Base-by-base conservation (phyloP, 2,797 vertebrate species). In the Scarus forsteni region DNA sequence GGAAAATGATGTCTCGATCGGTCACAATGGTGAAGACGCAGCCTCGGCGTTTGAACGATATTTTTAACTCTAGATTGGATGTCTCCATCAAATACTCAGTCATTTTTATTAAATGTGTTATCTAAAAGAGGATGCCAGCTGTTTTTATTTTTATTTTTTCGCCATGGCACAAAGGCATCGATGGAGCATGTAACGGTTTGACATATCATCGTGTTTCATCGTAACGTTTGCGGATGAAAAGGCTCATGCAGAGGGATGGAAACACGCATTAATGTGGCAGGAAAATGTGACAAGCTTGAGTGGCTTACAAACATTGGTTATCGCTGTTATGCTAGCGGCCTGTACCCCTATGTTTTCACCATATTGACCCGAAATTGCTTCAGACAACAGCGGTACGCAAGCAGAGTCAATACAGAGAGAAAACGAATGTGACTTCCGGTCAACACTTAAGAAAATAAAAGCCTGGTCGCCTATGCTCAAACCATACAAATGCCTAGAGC, bases 91-190 rank as follows among this genome's bases (percentile, higher is more conserved):
- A 49, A 63, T 13, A 13, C 0, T 1, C 1, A 0, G 8, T 42
- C 0, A 6, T 56, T 56, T 27, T 39, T 4, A 6, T n/a, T 6
- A 8, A 12, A 16, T 1, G n/a, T 1, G 39, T 15, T 34, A 13
- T 16, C 16, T 1, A 42, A 5, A 12, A 39, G 3, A 3, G 16
- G 15, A 5, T n/a, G 69, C 5, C 1, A 3, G 15, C 19, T 43
- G 12, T 39, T 18, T 16, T 56, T 1, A 39, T 52, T 12, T 34
- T 51, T 34, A 10, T 65, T 56, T 73, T 59, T 64, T 72, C 52
- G 70, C 79, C 55, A 46, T 51, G 72, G 14, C 64, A 88, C 83
- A 86, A 87, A 87, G 75, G 70, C 43, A 43, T 35, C n/a, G 10
- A 3, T 8, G 44, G 40, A 38, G 42, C 3, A 5, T 60, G 36